phyloP scores from a whole-genome alignment of 2,888 invertebrate genomes.

The Brachyopa scutellaris region DNA sequence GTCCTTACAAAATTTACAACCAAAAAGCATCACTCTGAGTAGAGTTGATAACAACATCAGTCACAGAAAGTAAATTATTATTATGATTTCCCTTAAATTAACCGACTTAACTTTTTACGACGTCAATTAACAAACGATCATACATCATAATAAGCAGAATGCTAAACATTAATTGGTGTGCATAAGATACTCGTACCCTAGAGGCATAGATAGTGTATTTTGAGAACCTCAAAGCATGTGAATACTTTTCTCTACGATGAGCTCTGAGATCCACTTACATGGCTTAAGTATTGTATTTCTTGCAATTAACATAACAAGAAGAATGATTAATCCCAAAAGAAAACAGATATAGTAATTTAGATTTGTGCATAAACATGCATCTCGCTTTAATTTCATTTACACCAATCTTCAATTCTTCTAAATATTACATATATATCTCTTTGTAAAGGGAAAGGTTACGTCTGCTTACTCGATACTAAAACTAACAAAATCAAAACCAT shows the following conservation, averaged over 20 bases:
- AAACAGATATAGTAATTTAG: background rate
- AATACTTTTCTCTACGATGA: constrained; percentile 11
- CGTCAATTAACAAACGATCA: constrained; percentile 9
- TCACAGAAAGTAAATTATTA: background rate
- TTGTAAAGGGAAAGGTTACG: constrained; percentile 1
- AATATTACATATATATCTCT: too few species aligned
- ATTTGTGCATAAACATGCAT: constrained; percentile 6
- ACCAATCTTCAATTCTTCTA: too few species aligned
- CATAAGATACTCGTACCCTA: background rate
- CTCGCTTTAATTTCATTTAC: too few species aligned
- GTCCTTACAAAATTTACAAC: too few species aligned
- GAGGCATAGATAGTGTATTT: background rate
- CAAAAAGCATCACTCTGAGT: too few species aligned
- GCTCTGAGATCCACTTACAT: background rate
- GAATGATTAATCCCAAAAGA: background rate
- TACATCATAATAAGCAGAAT: background rate
- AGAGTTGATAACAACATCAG: too few species aligned
- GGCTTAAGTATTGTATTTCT: background rate
- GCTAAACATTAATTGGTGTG: constrained; percentile 2
- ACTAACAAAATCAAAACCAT: background rate
- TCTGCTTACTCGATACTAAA: background rate
- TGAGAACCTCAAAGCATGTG: background rate
- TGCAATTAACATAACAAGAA: constrained; percentile 13
- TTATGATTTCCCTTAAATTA: background rate
- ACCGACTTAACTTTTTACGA: constrained; percentile 1